These are phyloP conservation scores for Blastomussa wellsi DNA, from an alignment of 92 coral and sea anemone genomes.

Conservation along the genomic window DNA sequence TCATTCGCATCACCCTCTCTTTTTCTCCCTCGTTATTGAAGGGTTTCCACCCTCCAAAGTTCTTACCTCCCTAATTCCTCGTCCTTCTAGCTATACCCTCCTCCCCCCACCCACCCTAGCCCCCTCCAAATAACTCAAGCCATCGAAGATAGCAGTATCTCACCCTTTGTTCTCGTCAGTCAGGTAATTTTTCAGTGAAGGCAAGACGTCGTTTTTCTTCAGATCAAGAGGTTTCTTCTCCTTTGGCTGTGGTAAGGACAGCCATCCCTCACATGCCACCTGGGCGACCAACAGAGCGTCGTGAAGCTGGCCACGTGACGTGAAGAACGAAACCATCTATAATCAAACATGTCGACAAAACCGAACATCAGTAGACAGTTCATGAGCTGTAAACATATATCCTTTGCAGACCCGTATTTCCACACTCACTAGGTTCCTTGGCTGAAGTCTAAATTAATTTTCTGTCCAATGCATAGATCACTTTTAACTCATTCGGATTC, in stretches of 20 bases:
- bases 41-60: background rate
- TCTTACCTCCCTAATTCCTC: background rate
- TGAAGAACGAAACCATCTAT: conserved; percentile 86
- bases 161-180: conserved; percentile 59
- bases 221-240: conserved; percentile 57
- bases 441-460: background rate
- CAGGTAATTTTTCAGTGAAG: conserved; percentile 60
- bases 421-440: background rate
- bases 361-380: no score
- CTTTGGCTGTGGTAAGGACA: conserved; percentile 51
- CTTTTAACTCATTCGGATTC: background rate
- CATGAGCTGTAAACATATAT: background rate
- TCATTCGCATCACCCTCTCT: background rate
- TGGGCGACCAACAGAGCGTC: conserved; percentile 94
- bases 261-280: conserved; percentile 87
- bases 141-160: background rate
- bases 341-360: background rate
- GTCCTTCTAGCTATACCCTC: background rate
- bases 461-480: background rate
- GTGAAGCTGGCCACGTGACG: conserved; percentile 92
- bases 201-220: conserved; percentile 69
- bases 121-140: background rate
- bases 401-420: background rate
- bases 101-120: background rate
- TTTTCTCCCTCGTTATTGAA: background rate